phyloP scores from a whole-genome alignment of 1,140 invertebrate genomes.

The Neodiprion virginianus region DNA sequence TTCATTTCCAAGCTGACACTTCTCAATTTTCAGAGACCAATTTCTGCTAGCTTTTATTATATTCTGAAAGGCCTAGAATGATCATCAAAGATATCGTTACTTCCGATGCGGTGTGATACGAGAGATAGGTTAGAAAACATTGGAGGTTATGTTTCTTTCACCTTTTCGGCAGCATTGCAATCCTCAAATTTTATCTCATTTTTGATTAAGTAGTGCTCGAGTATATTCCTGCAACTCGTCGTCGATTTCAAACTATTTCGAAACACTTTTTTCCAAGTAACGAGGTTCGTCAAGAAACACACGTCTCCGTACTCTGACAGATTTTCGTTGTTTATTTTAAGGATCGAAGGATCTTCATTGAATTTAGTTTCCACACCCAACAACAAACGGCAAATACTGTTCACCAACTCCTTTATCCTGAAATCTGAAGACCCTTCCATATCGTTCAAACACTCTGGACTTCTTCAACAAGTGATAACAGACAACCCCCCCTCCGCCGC shows the following conservation, averaged over 20 bases:
- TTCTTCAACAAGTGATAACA: too few relatives aligned
- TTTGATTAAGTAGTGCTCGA: conserved; percentile 36
- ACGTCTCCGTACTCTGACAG: conserved; percentile 59
- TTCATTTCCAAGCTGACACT: conserved; percentile 36
- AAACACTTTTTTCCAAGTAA: conserved; percentile 57
- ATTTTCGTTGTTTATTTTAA: conserved; percentile 62
- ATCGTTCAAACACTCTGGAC: too few relatives aligned
- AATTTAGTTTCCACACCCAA: not conserved
- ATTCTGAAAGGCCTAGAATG: conserved; percentile 36
- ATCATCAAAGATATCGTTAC: conserved; percentile 20
- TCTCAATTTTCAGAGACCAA: conserved; percentile 41
- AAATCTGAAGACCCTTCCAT: not conserved
- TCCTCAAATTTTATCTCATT: conserved; percentile 3
- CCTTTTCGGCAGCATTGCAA: conserved; percentile 34
- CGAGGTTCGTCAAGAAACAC: conserved; percentile 59
- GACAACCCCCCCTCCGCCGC: too few relatives aligned
- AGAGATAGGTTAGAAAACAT: conserved; percentile 13
- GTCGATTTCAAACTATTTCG: conserved; percentile 30
- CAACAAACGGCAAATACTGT: not conserved
- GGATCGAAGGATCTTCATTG: conserved; percentile 32
- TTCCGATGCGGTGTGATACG: conserved; percentile 1
- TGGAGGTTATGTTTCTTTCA: conserved; percentile 24
- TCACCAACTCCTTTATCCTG: not conserved
- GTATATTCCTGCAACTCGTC: conserved; percentile 28
- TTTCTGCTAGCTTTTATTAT: conserved; percentile 34